Base-by-base conservation (phyloP, 2,113 vertebrate species). In the Onychorhynchus coronatus region DNA sequence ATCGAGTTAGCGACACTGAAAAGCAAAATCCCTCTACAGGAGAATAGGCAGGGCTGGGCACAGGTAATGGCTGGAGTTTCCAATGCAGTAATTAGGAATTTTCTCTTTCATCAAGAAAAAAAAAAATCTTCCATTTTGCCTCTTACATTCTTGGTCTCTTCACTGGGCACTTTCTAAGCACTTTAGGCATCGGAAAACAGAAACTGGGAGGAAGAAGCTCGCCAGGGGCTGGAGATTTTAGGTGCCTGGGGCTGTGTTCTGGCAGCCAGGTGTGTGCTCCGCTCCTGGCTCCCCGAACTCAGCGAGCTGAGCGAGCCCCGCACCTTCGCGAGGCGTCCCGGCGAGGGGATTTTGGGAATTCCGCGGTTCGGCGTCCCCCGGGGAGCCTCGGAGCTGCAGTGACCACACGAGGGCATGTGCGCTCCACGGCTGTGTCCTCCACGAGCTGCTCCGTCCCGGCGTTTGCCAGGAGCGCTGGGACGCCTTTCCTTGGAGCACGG, bases 381-480 rank as follows among this genome's bases (percentile, higher is more conserved):
- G 7, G 12, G 30, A 21, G 39, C 44, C 12, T 4, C 12, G 24
- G 31, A 1, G 88, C 31, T 2, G 42, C 19, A 2, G 4, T 1
- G 28, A 5, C 84, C 97, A 79, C 96, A 55, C 79, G 97, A 95
- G 93, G 96, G 97, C 94, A 87, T 2, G 9, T 50, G 56, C 37
- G 88, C 74, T 91, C 93, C 70, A 76, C 62, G 28, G 4, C 41
- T 2, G 11, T 2, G 33, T 9, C 47, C 3, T 1, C 11, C 11
- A 14, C 49, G 31, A 12, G 13, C 53, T 9, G 8, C 56, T 30
- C 19, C 5, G 6, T 1, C 6, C 15, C 24, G 14, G 28, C 0
- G 3, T 8, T 17, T 4, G 55, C 8, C 37, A 27, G 55, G 14
- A 52, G 42, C 13, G 1, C 15, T 44, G 0, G 8, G 9, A 55